Evolutionary conservation across 35 echinoderm and acorn worm species (phyloP).

Genomic region (Eucidaris tribuloides): DNA sequence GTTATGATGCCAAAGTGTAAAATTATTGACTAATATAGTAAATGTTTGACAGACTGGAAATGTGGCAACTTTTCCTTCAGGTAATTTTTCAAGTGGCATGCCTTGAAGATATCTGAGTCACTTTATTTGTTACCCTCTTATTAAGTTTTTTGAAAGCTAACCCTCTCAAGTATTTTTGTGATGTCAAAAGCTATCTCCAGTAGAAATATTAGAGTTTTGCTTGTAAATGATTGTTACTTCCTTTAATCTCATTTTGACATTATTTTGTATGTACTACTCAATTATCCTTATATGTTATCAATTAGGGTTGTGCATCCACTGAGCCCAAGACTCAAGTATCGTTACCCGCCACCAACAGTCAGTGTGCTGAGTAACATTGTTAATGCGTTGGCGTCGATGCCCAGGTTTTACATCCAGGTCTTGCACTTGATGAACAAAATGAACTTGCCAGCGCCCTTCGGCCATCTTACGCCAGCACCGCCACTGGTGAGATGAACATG

Average conservation of each 20-base stretch:
- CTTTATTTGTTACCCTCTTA: not conserved
- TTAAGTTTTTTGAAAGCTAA: too few relatives aligned
- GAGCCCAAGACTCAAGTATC: slow-evolving; percentile 73
- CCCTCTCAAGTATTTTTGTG: too few relatives aligned
- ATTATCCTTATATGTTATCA: not conserved
- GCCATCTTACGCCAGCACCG: slow-evolving; percentile 61
- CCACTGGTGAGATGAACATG: slow-evolving; percentile 88
- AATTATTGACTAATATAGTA: not conserved
- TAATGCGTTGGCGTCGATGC: slow-evolving; percentile 70
- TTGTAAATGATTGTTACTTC: not conserved
- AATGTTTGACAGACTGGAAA: not conserved
- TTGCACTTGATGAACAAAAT: slow-evolving; percentile 98
- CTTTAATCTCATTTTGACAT: not conserved
- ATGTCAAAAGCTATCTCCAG: too few relatives aligned
- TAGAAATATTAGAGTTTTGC: not conserved
- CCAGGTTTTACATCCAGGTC: slow-evolving; percentile 85
- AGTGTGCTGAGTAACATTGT: slow-evolving; percentile 83
- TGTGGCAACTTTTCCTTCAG: not conserved
- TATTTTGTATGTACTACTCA: not conserved
- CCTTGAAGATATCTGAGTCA: not conserved
- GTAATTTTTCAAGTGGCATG: not conserved
- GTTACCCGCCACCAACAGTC: slow-evolving; percentile 75
- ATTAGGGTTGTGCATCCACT: slow-evolving; percentile 61
- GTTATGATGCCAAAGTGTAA: not conserved
- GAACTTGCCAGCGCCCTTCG: slow-evolving; percentile 92